A percentile compares a stretch with the other conserved stretches of the same genome.
Conservation (phyloP, 92 coral and sea anemone species). For the Epizoanthus fatuus region DNA sequence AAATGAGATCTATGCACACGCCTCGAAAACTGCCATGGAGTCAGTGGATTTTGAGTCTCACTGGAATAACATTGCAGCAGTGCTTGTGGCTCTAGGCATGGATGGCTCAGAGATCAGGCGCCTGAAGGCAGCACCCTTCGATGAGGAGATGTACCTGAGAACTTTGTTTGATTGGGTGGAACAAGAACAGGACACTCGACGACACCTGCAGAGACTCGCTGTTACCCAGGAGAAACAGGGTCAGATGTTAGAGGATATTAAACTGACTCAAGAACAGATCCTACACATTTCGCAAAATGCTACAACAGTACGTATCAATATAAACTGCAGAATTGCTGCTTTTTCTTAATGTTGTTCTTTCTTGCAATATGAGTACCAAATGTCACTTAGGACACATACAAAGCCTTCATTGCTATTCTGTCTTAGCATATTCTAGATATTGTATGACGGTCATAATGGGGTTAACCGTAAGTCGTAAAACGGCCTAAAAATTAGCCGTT, state of each 20-base stretch:
- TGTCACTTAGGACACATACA: too few relatives aligned
- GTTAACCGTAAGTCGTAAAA: too few relatives aligned
- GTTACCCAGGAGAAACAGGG: not conserved
- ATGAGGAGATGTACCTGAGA: not conserved
- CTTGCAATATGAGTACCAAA: too few relatives aligned
- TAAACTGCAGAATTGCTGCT: not conserved
- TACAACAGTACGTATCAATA: not conserved
- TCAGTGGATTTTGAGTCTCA: not conserved
- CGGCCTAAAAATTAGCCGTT: too few relatives aligned
- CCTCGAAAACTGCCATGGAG: not conserved
- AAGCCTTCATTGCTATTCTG: too few relatives aligned
- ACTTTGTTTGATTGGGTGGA: not conserved
- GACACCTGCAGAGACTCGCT: not conserved
- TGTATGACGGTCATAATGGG: too few relatives aligned
- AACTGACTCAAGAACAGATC: not conserved
- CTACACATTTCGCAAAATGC: not conserved
- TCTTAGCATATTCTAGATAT: too few relatives aligned
- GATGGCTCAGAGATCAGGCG: not conserved
- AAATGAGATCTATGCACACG: slow-evolving; percentile 5
- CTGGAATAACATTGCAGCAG: slow-evolving; percentile 10
- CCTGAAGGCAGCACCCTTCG: slow-evolving; percentile 17
- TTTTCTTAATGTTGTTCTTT: not conserved
- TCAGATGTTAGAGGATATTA: not conserved
- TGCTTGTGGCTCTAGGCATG: slow-evolving; percentile 21
- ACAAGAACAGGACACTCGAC: not conserved